Base-by-base conservation (phyloP, 1,140 invertebrate genomes). In the Maniola jurtina region DNA sequence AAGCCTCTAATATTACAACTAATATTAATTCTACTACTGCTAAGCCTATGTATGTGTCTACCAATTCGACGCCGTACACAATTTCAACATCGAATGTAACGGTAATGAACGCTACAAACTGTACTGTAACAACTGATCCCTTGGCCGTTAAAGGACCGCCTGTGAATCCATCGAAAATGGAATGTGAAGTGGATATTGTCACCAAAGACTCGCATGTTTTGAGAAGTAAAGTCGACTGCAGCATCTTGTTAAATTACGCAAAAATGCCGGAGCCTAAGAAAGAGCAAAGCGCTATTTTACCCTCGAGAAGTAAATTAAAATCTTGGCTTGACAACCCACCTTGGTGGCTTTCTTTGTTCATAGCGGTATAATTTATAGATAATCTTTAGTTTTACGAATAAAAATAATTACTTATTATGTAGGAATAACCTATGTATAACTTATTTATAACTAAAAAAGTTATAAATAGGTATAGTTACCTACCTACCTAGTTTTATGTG, bases 281-380 rank as follows among this genome's bases (percentile, higher is more conserved):
- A 65, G 80, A 79, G 16, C 73, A 80, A 13, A 76, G 61, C 14
- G 52, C 55, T 6, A 72, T 87, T 14, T 55, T 87, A 13, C 88
- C 88, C 15, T 47, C 73, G 15, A 80, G 75, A 66, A 66, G 66
- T 33, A 87, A 79, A 66, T 64, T 90, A 35, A 87, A 88, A 60
- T 80, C 83, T 0, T 88, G 81, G 83, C 45, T 84, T 6, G 50
- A 73, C 6, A 88, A 79, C 33, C 88, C 86, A 6, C 87, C 87
- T 0, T 89, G 87, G 87, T 89, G 87, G 87, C 68, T 86, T 70
- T 84, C 87, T 9, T 47, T 87, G 58, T 88, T 89, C 52, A 83
- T 89, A 57, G 81, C 80, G 33, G 74, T 81, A 25, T 78, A 74
- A 72, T 15, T 48, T 54, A 40, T 15, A 42, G 38, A 15, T 55